Evolutionary conservation across 2,797 vertebrate genomes (phyloP).

Genomic region (Xenentodon cancila): DNA sequence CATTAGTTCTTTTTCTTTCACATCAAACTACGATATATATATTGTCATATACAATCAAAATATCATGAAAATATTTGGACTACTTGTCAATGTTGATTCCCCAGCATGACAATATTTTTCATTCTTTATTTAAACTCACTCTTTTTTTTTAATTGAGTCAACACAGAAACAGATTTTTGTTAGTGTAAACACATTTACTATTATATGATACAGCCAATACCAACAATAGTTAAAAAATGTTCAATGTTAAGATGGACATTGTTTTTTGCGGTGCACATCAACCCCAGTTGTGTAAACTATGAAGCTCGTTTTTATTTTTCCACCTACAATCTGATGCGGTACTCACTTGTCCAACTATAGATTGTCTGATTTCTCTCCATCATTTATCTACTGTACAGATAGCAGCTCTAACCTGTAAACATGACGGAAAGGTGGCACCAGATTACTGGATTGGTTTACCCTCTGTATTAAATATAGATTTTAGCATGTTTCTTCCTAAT

Average conservation of each 20-base stretch:
- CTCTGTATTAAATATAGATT: slow-evolving; percentile 25
- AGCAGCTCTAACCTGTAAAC: slow-evolving; percentile 58
- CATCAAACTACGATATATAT: too few species aligned
- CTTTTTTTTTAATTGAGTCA: not conserved
- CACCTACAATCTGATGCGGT: slow-evolving; percentile 48
- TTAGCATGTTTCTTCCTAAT: slow-evolving; percentile 39
- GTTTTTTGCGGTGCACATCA: slow-evolving; percentile 24
- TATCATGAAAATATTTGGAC: too few species aligned
- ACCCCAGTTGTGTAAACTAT: slow-evolving; percentile 23
- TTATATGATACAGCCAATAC: too few species aligned
- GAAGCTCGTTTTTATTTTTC: slow-evolving; percentile 18
- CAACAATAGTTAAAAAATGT: slow-evolving; percentile 2
- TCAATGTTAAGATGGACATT: slow-evolving; percentile 44
- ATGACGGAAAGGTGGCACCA: slow-evolving; percentile 31
- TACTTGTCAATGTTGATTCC: too few species aligned
- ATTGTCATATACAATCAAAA: too few species aligned
- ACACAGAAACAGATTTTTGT: not conserved
- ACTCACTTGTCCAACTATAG: slow-evolving; percentile 33
- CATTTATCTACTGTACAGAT: slow-evolving; percentile 12
- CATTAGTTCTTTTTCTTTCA: too few species aligned
- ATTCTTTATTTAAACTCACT: not conserved
- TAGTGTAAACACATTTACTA: not conserved
- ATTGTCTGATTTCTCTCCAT: slow-evolving; percentile 54
- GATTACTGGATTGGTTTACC: slow-evolving; percentile 30
- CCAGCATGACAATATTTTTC: too few species aligned